Evolutionary conservation across 2,888 invertebrate species (phyloP), one percentile per base, ranked within the genome.

Genomic region (Mesorhabditis sp.): DNA sequence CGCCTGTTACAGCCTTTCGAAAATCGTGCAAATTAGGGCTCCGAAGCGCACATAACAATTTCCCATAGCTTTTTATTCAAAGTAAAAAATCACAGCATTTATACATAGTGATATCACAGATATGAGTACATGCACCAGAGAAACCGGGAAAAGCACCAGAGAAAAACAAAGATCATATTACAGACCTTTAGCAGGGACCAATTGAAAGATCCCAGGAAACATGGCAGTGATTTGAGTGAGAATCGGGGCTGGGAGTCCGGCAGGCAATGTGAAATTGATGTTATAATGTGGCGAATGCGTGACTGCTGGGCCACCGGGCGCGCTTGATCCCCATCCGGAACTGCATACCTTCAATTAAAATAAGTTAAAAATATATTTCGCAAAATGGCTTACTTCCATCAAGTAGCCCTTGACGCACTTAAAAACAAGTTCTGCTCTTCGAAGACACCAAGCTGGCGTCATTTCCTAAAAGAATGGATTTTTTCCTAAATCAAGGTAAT

Each of bases 321-420:
- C 58, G n/a, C 50, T 67, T 10, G 74, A 74, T 13, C 68, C 67
- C 65, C 71, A 74, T n/a, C 73, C 73, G 7, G 71, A 74, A 4
- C 72, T 68, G 66, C 81, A 82, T 42, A 77, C 75, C 76, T 76
- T 68, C 13, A 72, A 58, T 66, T 10, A 50, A 13, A n/a, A n/a
- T 13, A 50, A 50, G n/a, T 50, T 50, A n/a, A 13, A 50, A 50
- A 50, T n/a, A 10, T 50, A 50, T n/a, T 13, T 13, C 58, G 58
- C 10, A 50, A 50, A 66, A 44, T 42, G n/a, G 58, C n/a, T n/a
- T 43, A 83, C 93, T 89, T 98, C 98, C 87, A 99, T 94, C 93
- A 98, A 93, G 88, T 97, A 98, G 4, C 98, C 98, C 89, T 98
- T 99, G 68, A 95, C 93, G 88, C 98, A 99, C 88, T 99, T 98